Conservation (phyloP, 2,888 invertebrate genomes). For the Himalopsyche tibetana region DNA sequence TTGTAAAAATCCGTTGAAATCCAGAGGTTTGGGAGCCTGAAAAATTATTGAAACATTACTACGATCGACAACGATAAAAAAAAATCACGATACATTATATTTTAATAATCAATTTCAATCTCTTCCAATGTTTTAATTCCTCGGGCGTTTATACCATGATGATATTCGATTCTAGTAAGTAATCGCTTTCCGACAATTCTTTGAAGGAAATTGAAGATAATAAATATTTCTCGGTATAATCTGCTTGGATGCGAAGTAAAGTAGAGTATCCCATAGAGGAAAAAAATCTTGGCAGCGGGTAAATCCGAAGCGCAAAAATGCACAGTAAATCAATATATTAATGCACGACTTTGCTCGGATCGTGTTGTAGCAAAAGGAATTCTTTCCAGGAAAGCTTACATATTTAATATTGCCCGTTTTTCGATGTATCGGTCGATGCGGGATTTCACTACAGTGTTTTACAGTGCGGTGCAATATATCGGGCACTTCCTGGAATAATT, state of each 20-base stretch:
- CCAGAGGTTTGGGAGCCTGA: constrained; percentile 76
- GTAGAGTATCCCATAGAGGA: not conserved
- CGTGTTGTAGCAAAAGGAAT: constrained; percentile 1
- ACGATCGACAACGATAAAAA: too few species aligned
- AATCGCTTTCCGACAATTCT: not conserved
- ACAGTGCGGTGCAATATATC: not conserved
- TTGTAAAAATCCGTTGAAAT: constrained; percentile 81
- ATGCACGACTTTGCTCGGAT: not conserved
- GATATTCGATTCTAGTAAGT: too few species aligned
- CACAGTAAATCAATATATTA: constrained; percentile 27
- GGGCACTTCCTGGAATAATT: not conserved
- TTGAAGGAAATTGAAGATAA: not conserved
- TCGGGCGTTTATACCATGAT: too few species aligned
- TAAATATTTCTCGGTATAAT: constrained; percentile 8
- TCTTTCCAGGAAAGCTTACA: constrained; percentile 8
- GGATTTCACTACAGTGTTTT: not conserved
- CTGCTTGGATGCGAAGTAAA: not conserved
- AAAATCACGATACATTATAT: too few species aligned
- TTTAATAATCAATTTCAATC: too few species aligned
- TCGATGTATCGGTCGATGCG: not conserved
- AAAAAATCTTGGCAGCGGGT: constrained; percentile 12
- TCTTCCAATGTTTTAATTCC: too few species aligned
- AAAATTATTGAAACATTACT: not conserved
- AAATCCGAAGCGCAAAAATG: constrained; percentile 5
- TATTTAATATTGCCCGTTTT: constrained; percentile 5